Evolutionary conservation across 2,797 vertebrate species (phyloP), one percentile per base, ranked within the genome.

Genomic region (Artibeus lituratus): DNA sequence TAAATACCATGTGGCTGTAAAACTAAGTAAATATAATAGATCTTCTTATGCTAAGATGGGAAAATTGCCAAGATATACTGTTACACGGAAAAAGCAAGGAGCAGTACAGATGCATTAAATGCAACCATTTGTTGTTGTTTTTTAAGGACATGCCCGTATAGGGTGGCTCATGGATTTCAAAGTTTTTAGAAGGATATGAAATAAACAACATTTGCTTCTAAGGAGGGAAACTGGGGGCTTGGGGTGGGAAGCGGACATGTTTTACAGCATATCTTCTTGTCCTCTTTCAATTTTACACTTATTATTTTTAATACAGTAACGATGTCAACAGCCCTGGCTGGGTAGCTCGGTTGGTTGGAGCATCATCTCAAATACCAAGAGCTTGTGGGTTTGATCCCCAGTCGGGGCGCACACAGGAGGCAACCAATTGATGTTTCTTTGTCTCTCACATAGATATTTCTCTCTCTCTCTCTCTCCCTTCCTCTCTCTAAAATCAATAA

Each of bases 221-320:
- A 95, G 37, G 42, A 91, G 2, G 18, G 24, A 87, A 96, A 55
- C 35, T 53, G 73, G 88, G 37, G 87, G 39, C 24, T n/a, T 47
- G 5, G 39, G 72, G 70, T 42, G 14, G 51, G 29, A 84, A 21
- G 18, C 18, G 16, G 37, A 42, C 26, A 32, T 3, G n/a, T 70
- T 67, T 90, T 62, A 73, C 12, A 47, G 22, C 2, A 1, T 59
- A 65, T 70, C 78, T 77, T 78, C 35, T 85, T 84, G 11, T 82
- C 35, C 21, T 51, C 62, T 84, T 88, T 93, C 84, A 67, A 78
- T 72, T 51, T 96, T 92, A 94, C 26, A 42, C 65, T 78, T 55
- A 57, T 84, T 78, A 42, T 80, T 92, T 80, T 91, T 65, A 89
- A 87, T 29, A 77, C 96, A 86, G 65, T 59, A 93, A 89, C 76